Evolutionary conservation across 2,797 vertebrate genomes (phyloP).

Genomic region (Chloroceryle inda): DNA sequence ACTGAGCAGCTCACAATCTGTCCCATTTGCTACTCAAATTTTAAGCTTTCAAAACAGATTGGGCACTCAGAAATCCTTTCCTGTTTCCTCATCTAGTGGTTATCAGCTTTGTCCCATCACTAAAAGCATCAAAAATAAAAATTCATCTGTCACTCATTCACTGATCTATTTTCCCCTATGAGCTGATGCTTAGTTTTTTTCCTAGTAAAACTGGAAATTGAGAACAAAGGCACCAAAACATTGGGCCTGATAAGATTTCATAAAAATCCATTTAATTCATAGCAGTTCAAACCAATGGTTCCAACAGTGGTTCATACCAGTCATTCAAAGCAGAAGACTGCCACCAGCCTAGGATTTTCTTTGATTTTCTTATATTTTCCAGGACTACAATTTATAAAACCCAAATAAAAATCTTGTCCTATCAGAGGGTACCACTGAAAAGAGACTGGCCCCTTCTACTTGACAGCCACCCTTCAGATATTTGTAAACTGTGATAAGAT

Average conservation of each 20-base stretch:
- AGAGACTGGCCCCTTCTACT: too few species aligned
- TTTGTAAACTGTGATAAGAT: too few species aligned
- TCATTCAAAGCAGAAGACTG: background rate
- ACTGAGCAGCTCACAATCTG: background rate
- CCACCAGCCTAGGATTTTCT: background rate
- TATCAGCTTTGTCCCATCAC: constrained; percentile 27
- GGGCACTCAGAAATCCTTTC: background rate
- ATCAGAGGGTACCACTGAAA: too few species aligned
- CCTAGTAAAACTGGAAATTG: constrained; percentile 16
- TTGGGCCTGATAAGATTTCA: background rate
- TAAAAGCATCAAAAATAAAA: constrained; percentile 59
- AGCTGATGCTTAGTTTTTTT: constrained; percentile 45
- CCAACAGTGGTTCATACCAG: background rate
- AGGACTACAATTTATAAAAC: background rate
- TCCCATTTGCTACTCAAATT: background rate
- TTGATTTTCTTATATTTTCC: background rate
- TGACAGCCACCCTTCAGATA: too few species aligned
- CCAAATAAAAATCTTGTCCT: background rate
- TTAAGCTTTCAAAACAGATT: background rate
- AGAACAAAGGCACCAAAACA: background rate
- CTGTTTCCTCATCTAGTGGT: background rate
- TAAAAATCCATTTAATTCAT: background rate
- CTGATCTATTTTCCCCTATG: constrained; percentile 8
- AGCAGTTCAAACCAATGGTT: background rate
- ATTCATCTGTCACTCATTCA: constrained; percentile 14